Evolutionary conservation across 2,797 vertebrate genomes (phyloP), one percentile per base, ranked within the genome.

Genomic region (Sebastes melanostomus): DNA sequence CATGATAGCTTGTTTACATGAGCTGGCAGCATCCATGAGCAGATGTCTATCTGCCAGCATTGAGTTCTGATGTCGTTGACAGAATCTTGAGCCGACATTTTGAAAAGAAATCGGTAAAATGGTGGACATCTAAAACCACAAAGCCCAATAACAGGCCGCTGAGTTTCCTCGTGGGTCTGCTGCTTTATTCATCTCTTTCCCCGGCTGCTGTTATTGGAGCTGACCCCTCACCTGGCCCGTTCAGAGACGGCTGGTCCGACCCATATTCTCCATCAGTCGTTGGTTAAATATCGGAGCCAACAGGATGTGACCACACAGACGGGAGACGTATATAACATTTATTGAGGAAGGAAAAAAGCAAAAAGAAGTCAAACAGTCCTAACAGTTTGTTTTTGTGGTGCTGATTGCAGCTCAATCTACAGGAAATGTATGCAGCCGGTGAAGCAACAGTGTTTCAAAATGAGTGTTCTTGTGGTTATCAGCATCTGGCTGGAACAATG

Each of bases 401-500:
- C 69, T 83, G 62, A 85, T 79, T 75, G 75, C 78, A 69, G 66
- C 72, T 85, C 83, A 84, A 66, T 86, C 71, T 67, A 34, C 84
- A 85, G 87, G 80, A 86, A 87, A 80, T 55, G 59, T 46, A 76
- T 78, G 38, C 70, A 60, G 55, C 16, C 5, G 16, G 13, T 32
- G 50, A 34, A 36, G 66, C 79, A 29, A 5, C 84, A 70, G 66
- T 50, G 68, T 42, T 22, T 65, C 84, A 66, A 65, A 83, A 82
- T 81, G 52, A 75, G 36, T 24, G n/a, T 42, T 59, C 27, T 36
- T 79, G 77, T 78, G 56, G 76, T 82, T 73, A 78, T 85, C 79
- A 80, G 77, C 77, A 67, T 89, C 86, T 86, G 88, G 72, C 50
- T 69, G 67, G 55, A 87, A 90, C 88, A 89, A 84, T 87, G 69